These are phyloP conservation scores for Ectemnius continuus DNA, from an alignment of 2,888 invertebrate species.

Conservation along the genomic window DNA sequence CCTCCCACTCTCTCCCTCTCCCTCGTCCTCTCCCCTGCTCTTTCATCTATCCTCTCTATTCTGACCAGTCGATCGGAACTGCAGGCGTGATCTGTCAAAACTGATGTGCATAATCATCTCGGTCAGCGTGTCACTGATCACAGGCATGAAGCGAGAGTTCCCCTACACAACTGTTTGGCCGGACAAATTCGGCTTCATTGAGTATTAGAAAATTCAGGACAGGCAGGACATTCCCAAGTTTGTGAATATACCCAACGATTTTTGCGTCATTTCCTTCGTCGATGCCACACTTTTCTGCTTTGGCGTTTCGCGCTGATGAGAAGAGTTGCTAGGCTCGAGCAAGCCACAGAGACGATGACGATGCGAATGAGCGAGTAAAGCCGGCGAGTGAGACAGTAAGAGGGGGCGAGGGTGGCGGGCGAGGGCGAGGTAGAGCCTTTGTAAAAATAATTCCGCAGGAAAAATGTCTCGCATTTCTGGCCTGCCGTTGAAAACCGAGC, in stretches of 20 bases:
- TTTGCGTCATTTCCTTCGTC: slow-evolving; percentile 28
- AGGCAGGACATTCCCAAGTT: slow-evolving; percentile 29
- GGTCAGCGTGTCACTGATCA: no score
- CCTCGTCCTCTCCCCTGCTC: no score
- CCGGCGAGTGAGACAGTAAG: background rate
- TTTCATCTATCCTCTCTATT: no score
- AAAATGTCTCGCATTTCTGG: slow-evolving; percentile 59
- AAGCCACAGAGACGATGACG: slow-evolving; percentile 33
- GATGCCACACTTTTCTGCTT: slow-evolving; percentile 25
- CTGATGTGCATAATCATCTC: no score
- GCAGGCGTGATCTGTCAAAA: no score
- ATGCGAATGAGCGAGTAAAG: slow-evolving; percentile 25
- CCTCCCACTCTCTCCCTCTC: no score
- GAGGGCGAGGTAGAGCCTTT: slow-evolving; percentile 33
- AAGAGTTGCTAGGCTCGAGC: slow-evolving; percentile 27
- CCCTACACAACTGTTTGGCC: no score
- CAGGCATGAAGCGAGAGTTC: no score
- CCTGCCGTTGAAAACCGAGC: slow-evolving; percentile 24
- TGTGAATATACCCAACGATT: slow-evolving; percentile 40
- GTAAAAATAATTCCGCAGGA: slow-evolving; percentile 58
- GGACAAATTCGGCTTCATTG: no score
- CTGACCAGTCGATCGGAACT: no score
- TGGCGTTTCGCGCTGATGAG: slow-evolving; percentile 56
- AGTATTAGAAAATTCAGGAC: no score
- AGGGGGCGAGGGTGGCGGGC: no score